These are phyloP conservation scores for Drosophila crucigera DNA, from an alignment of 2,888 invertebrate genomes.

Conservation along the genomic window DNA sequence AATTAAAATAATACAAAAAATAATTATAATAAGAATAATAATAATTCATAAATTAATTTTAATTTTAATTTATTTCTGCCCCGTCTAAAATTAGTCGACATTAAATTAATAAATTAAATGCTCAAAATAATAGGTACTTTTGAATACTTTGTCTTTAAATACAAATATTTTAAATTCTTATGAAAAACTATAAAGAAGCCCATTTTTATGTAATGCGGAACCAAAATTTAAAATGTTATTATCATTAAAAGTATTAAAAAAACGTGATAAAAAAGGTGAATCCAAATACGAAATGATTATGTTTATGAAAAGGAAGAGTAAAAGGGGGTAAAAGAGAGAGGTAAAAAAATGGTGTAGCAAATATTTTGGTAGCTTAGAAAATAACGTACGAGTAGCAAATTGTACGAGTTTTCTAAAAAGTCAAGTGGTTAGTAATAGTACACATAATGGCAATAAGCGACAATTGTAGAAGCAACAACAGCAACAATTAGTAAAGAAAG, in stretches of 20 bases:
- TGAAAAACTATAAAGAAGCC: neutral
- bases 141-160: too few relatives aligned
- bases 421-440: constrained; percentile 34
- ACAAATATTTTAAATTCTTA: too few relatives aligned
- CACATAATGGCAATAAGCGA: constrained; percentile 28
- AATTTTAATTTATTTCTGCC: neutral
- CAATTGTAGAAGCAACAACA: constrained; percentile 33
- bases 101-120: neutral
- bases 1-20: too few relatives aligned
- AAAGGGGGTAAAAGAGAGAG: neutral
- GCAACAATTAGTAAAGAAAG: constrained; percentile 23
- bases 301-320: constrained; percentile 1
- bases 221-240: neutral
- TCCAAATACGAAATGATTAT: neutral
- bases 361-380: constrained; percentile 9
- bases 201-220: neutral
- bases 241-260: neutral
- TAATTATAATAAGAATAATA: neutral
- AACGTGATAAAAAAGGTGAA: neutral
- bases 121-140: neutral
- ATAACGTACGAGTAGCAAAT: constrained; percentile 51
- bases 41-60: neutral
- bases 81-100: too few relatives aligned
- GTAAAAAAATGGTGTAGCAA: neutral
- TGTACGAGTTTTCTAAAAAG: constrained; percentile 65